Evolutionary conservation across 2,888 invertebrate species (phyloP), one percentile per base, ranked within the genome.

Genomic region (Liodrosophila aerea): DNA sequence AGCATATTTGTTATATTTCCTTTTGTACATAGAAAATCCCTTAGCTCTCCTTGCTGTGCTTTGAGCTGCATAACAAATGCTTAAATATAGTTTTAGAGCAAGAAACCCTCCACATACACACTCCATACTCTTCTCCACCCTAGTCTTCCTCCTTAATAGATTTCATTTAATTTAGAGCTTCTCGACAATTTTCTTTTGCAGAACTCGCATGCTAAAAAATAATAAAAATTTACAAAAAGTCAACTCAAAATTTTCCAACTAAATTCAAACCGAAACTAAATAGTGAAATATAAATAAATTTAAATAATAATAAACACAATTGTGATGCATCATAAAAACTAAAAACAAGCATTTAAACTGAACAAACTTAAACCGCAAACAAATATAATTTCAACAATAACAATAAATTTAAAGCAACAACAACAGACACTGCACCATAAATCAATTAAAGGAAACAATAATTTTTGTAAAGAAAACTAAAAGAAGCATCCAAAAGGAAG

Each of bases 371-470:
- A 46, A 16, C 31, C 44, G 51, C 29, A 68, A 43, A 40, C 13
- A 40, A 54, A 64, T 9, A 39, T 53, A 64, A 40, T 43, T 37
- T 18, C 45, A 56, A 44, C 29, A 56, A 66, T 22, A 62, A 36
- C 44, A 61, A 40, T 12, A 53, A 54, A 46, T 22, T 22, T 4
- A 22, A 22, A 5, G 36, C 59, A 53, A 39, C 39, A 60, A 64
- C 59, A 53, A 39, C 39, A 60, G 63, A 67, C 49, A 72, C 53
- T 62, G 62, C 67, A 63, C 73, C 64, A 65, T 59, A 77, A 69
- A 67, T 76, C 84, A 85, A 83, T 83, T 80, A 85, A 82, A 77
- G 72, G 73, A 82, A 72, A 84, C 85, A 82, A 80, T 80, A 80
- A 80, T 80, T 82, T 80, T 64, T 37, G 39, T 36, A 41, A 29